Evolutionary conservation across 2,888 invertebrate species (phyloP), one percentile per base, ranked within the genome.

Genomic region (Mylabris sibirica): DNA sequence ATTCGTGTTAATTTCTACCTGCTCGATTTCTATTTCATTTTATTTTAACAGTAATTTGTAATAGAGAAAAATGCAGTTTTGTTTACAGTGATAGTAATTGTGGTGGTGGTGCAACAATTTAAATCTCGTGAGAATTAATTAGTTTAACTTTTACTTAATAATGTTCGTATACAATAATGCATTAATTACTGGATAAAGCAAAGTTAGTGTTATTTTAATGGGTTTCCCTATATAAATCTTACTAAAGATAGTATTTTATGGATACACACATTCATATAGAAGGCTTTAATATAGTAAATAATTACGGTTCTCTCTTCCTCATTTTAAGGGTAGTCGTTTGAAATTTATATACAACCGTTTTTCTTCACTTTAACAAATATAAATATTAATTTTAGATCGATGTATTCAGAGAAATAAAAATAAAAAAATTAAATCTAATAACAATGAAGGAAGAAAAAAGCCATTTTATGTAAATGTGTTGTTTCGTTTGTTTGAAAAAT

Each of bases 181-280:
- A 75, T 77, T 78, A 77, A 78, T 77, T 77, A 77, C 72, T 64
- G 75, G 76, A 76, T 77, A 76, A 77, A 76, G 70, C 70, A 69
- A 65, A 67, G 74, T 68, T 68, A 72, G 71, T 72, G 72, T 72
- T 68, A 59, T 70, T 70, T 70, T 66, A 70, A 70, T 64, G 64
- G 59, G 60, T 35, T 49, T 49, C 49, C 9, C 49, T 49, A 22
- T 49, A 49, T 49, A 49, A 20, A 49, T 49, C 20, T 49, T 49
- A 49, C 49, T 49, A 49, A 49, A 49, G 20, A 49, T 49, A 49
- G 20, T 49, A 20, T 49, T 49, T 49, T 20, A 49, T 49, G 11
- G 35, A 44, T 44, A n/a, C 17, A n/a, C 17, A 44, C 44, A 44
- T 44, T 44, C 17, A 20, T 49, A 49, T 49, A 49, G 49, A 44